phyloP scores from a whole-genome alignment of 2,797 vertebrate species.

The Tiaroga cobitis region DNA sequence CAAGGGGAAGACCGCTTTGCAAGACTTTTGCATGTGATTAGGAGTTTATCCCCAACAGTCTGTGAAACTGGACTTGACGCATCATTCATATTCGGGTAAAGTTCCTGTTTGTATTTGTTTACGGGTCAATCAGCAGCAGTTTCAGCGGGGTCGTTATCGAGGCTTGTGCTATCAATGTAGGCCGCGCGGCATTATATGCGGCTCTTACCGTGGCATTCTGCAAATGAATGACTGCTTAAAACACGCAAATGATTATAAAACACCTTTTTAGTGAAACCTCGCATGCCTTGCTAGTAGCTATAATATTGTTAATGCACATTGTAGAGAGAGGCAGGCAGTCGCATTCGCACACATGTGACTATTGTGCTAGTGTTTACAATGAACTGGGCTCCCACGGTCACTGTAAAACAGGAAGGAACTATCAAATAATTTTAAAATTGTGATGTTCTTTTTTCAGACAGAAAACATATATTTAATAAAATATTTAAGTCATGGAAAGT shows the following conservation, averaged over 20 bases:
- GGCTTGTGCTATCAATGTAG: constrained; percentile 17
- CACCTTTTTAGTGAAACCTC: not conserved
- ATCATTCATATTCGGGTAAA: constrained; percentile 77
- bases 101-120: constrained; percentile 34
- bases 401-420: not conserved
- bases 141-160: not conserved
- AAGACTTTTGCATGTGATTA: constrained; percentile 67
- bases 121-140: not conserved
- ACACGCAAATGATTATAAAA: not conserved
- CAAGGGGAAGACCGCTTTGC: constrained; percentile 68
- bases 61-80: constrained; percentile 77
- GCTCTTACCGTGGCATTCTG: not conserved
- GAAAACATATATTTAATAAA: too few relatives aligned
- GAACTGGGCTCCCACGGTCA: not conserved
- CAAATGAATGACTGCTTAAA: not conserved
- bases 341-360: not conserved
- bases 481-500: not conserved
- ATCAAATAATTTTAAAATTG: not conserved
- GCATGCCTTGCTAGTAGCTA: not conserved
- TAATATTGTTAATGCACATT: not conserved
- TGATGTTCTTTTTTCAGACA: not conserved
- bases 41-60: constrained; percentile 59
- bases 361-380: constrained; percentile 7
- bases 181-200: not conserved
- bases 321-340: not conserved